Evolutionary conservation across 2,797 vertebrate species (phyloP).

Genomic region (Astyanax mexicanus): DNA sequence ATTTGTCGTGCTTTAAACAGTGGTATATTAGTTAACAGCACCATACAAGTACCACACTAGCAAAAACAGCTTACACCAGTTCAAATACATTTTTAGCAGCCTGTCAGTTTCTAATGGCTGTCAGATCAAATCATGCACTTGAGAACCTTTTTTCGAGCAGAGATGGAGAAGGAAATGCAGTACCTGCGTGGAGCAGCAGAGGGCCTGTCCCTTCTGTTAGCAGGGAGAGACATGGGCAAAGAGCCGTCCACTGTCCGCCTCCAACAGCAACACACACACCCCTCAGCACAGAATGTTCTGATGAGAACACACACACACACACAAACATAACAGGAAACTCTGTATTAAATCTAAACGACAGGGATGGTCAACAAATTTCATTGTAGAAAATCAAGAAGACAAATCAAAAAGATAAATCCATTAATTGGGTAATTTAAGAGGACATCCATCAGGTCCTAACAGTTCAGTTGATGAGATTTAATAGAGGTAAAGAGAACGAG

Average conservation of each 20-base stretch:
- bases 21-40: no score
- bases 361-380: not conserved
- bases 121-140: not conserved
- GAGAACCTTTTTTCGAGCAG: not conserved
- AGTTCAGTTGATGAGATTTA: no score
- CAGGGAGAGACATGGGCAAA: slow-evolving; percentile 76
- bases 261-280: slow-evolving; percentile 56
- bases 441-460: no score
- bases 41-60: no score
- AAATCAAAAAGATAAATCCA: no score
- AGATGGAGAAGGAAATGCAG: slow-evolving; percentile 4
- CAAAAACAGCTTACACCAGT: no score
- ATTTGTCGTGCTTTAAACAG: no score
- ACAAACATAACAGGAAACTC: slow-evolving; percentile 1
- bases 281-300: slow-evolving; percentile 62
- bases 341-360: not conserved
- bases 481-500: no score
- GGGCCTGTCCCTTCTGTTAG: slow-evolving; percentile 65
- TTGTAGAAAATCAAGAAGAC: no score
- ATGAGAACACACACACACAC: slow-evolving; percentile 28
- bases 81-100: no score
- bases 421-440: no score
- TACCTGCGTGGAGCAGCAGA: slow-evolving; percentile 80
- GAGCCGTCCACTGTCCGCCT: slow-evolving; percentile 58
- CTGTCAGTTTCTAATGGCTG: not conserved